These are phyloP conservation scores for Pseudomyrmex concolor DNA, from an alignment of 1,140 invertebrate species.

Conservation along the genomic window DNA sequence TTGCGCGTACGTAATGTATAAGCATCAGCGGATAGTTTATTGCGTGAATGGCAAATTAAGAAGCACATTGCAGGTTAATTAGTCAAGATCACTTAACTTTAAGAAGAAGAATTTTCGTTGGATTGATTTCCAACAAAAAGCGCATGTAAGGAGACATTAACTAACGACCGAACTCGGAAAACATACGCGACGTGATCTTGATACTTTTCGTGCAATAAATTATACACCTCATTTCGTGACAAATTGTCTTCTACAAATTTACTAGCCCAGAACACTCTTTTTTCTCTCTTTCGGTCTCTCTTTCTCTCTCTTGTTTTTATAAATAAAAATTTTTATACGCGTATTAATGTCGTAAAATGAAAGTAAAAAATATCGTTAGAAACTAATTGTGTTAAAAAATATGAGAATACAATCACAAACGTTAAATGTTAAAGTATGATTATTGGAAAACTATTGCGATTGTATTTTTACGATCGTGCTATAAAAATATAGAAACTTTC, in stretches of 20 bases:
- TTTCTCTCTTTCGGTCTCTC: no score
- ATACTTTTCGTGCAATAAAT: neutral
- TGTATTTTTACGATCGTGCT: no score
- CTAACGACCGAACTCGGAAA: neutral
- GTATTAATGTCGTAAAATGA: no score
- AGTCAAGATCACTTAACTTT: slow-evolving; percentile 11
- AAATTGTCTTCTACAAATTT: neutral
- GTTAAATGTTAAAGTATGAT: no score
- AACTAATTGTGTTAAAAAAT: no score
- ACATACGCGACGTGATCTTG: neutral
- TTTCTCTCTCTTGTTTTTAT: no score
- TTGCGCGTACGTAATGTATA: slow-evolving; percentile 42
- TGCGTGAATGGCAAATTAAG: slow-evolving; percentile 24
- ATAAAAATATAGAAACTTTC: neutral
- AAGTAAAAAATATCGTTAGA: no score
- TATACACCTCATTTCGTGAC: neutral
- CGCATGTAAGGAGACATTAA: slow-evolving; percentile 18
- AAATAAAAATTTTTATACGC: no score
- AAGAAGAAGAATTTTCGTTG: slow-evolving; percentile 7
- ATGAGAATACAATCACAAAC: no score
- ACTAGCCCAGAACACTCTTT: no score
- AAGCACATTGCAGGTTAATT: slow-evolving; percentile 23
- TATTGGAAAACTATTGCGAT: no score
- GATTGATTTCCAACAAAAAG: neutral
- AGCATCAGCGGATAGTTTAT: slow-evolving; percentile 34